These are phyloP conservation scores for Solenopsis invicta DNA, from an alignment of 1,140 invertebrate species.

Conservation along the genomic window DNA sequence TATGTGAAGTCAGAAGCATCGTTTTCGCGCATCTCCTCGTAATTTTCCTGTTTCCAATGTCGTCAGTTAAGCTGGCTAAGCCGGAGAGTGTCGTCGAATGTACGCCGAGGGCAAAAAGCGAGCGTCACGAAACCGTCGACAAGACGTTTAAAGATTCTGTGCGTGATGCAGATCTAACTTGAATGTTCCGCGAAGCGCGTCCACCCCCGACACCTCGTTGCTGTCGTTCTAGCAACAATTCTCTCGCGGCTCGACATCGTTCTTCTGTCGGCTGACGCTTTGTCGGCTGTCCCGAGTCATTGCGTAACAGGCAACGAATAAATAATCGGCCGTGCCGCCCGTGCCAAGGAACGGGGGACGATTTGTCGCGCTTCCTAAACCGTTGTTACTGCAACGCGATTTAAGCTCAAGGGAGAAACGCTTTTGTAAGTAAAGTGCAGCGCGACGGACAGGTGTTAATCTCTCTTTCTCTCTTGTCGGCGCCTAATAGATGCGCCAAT, in stretches of 20 bases:
- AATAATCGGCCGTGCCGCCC: constrained; percentile 61
- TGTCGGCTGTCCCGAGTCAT: constrained; percentile 62
- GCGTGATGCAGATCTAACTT: constrained; percentile 37
- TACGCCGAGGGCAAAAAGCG: constrained; percentile 9
- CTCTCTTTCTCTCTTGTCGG: background rate
- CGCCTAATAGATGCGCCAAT: constrained; percentile 53
- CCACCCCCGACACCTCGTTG: constrained; percentile 36
- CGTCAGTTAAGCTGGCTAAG: constrained; percentile 12
- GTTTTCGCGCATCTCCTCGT: background rate
- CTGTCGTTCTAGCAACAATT: constrained; percentile 41
- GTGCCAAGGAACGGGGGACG: constrained; percentile 57
- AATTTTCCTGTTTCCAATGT: background rate
- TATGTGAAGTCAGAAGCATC: background rate
- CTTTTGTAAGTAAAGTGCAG: background rate
- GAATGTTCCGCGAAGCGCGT: constrained; percentile 45
- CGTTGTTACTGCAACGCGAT: constrained; percentile 30
- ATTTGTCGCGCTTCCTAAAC: constrained; percentile 62
- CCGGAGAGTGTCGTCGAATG: background rate
- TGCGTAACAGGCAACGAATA: constrained; percentile 67
- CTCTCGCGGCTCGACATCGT: constrained; percentile 52
- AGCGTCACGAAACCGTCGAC: constrained; percentile 37
- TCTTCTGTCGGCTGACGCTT: constrained; percentile 42
- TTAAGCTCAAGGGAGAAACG: constrained; percentile 31
- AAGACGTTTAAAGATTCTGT: constrained; percentile 31
- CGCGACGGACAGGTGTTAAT: constrained; percentile 42